Conservation (phyloP, 1,140 invertebrate species). For the Lepidurus apus region DNA sequence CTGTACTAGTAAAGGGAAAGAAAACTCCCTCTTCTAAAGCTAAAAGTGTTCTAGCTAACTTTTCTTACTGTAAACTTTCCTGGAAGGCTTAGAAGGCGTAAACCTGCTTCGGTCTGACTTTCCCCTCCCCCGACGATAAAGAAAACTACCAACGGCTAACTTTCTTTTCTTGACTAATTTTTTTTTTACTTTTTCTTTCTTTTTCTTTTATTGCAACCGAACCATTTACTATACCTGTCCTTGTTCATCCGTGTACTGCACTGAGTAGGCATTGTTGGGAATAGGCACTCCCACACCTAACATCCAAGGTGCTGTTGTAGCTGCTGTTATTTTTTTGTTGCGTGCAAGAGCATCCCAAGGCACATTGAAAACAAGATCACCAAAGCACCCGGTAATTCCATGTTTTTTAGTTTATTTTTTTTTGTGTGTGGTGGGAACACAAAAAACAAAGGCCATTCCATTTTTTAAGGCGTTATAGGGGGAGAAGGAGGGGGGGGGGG, state of each 20-base stretch:
- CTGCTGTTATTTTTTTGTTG: constrained; percentile 12
- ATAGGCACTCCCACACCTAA: constrained; percentile 13
- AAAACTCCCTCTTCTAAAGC: no score
- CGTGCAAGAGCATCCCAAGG: constrained; percentile 25
- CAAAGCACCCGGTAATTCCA: neutral
- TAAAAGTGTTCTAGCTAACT: no score
- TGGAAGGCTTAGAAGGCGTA: no score
- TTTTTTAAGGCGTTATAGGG: neutral
- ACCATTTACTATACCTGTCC: constrained; percentile 69
- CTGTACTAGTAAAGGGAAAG: no score
- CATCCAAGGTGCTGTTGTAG: constrained; percentile 17
- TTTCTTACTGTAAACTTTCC: no score
- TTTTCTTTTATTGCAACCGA: no score
- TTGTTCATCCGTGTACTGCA: constrained; percentile 79
- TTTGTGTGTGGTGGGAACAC: neutral
- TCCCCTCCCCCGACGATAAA: no score
- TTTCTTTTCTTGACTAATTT: no score
- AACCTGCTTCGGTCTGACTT: no score
- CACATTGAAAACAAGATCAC: neutral
- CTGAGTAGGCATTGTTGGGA: constrained; percentile 17
- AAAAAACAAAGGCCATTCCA: neutral
- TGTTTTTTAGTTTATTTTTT: neutral
- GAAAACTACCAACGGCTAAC: no score
- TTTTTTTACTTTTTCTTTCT: no score
- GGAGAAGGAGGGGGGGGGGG: neutral